phyloP scores from a whole-genome alignment of 2,888 invertebrate species.

The Kryphioiulus occultus region DNA sequence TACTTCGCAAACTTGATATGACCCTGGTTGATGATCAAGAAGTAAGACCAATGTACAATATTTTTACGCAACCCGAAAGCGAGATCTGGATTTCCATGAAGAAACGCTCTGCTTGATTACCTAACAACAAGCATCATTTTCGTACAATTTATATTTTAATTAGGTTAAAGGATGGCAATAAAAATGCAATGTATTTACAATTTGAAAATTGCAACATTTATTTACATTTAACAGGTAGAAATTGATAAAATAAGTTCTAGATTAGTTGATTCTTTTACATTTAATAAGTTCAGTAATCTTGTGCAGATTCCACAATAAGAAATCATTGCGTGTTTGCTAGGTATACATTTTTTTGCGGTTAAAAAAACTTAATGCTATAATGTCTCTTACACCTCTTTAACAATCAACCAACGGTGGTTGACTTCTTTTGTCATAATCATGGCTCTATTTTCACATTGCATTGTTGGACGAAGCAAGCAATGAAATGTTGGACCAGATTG shows the following conservation, averaged over 20 bases:
- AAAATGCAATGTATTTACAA: not conserved
- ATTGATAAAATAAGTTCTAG: constrained; percentile 13
- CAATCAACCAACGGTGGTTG: not conserved
- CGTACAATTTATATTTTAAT: not conserved
- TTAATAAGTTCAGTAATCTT: not conserved
- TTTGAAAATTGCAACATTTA: constrained; percentile 6
- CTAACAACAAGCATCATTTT: not conserved
- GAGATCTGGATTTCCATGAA: constrained; percentile 50
- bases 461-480: not conserved
- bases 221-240: constrained; percentile 3
- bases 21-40: constrained; percentile 45
- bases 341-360: not conserved
- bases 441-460: not conserved
- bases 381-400: not conserved
- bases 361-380: not conserved
- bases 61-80: constrained; percentile 48
- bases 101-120: not conserved
- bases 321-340: not conserved
- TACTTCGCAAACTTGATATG: constrained; percentile 26
- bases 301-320: not conserved
- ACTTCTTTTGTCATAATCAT: not conserved
- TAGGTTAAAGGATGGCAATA: not conserved
- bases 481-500: not conserved
- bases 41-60: not conserved
- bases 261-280: not conserved